Conservation (phyloP, 2,113 vertebrate genomes). For the Heloderma charlesbogerti region DNA sequence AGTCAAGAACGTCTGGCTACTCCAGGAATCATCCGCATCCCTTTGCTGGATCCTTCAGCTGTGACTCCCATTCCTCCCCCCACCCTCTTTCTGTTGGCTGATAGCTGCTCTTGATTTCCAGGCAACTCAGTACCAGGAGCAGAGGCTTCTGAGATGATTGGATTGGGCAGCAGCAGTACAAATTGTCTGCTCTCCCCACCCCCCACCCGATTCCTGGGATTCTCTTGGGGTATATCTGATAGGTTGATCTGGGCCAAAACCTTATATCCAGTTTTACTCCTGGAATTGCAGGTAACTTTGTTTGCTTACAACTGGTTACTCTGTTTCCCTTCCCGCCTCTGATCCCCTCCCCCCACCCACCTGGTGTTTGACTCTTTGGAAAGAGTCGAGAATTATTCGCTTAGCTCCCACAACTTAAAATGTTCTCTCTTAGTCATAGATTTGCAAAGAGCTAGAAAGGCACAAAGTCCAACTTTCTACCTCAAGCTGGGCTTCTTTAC, state of each 20-base stretch:
- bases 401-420: not conserved
- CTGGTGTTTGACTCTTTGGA: not conserved
- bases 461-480: not conserved
- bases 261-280: not conserved
- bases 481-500: not conserved
- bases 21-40: not conserved
- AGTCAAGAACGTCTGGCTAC: not conserved
- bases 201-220: not conserved
- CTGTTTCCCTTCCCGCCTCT: not conserved
- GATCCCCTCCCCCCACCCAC: not conserved
- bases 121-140: not conserved
- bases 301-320: not conserved
- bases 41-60: not conserved
- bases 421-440: not conserved
- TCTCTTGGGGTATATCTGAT: not conserved
- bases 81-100: not conserved
- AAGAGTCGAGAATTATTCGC: not conserved
- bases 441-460: not conserved
- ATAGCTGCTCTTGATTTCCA: not conserved
- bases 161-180: not conserved
- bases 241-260: not conserved
- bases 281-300: not conserved
- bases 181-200: not conserved
- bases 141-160: not conserved
- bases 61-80: not conserved